Evolutionary conservation across 2,888 invertebrate species (phyloP).

Genomic region (Monoplex corrugatus): DNA sequence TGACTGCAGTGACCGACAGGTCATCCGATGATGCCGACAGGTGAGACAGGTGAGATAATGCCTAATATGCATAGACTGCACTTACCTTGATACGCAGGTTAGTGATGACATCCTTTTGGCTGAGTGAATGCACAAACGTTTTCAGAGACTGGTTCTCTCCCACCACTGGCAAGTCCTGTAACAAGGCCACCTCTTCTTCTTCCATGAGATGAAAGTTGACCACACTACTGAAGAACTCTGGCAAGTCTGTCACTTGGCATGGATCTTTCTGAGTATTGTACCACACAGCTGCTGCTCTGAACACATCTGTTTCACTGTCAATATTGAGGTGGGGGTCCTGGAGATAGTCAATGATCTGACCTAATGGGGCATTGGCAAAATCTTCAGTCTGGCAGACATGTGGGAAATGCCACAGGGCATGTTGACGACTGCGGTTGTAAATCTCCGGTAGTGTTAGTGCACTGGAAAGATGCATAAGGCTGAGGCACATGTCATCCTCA

Average conservation of each 20-base stretch:
- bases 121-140: slow-evolving; percentile 30
- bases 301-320: slow-evolving; percentile 41
- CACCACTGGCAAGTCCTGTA: slow-evolving; percentile 30
- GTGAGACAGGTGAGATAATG: too few relatives aligned
- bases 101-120: background rate
- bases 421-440: slow-evolving; percentile 30
- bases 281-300: slow-evolving; percentile 41
- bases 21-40: too few relatives aligned
- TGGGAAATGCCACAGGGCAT: slow-evolving; percentile 42
- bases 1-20: too few relatives aligned
- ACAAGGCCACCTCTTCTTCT: slow-evolving; percentile 8
- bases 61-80: too few relatives aligned
- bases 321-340: slow-evolving; percentile 42
- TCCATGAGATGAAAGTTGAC: slow-evolving; percentile 45
- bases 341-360: slow-evolving; percentile 33
- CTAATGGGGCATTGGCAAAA: background rate
- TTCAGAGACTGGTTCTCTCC: background rate
- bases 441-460: slow-evolving; percentile 19
- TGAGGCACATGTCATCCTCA: slow-evolving; percentile 45
- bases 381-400: slow-evolving; percentile 39
- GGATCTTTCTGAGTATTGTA: slow-evolving; percentile 6
- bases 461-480: slow-evolving; percentile 24
- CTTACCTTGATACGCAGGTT: slow-evolving; percentile 8
- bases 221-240: background rate
- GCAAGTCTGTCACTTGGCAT: slow-evolving; percentile 10